phyloP scores from a whole-genome alignment of 2,888 invertebrate species.

The Camptogramma bilineatum region DNA sequence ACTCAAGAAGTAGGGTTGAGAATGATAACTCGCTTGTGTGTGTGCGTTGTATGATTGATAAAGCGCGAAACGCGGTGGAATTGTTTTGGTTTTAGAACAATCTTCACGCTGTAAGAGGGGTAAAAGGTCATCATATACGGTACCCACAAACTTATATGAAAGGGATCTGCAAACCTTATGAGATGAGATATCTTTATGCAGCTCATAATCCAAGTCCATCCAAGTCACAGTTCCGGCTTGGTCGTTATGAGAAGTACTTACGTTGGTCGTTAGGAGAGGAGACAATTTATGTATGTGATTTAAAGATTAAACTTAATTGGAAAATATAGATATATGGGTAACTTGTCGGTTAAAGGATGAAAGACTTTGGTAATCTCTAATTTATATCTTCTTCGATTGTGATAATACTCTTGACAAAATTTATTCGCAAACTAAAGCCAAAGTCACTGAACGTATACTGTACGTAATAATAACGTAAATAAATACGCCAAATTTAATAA shows the following conservation, averaged over 20 bases:
- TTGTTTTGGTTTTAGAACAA: constrained; percentile 54
- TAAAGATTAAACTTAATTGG: too few species aligned
- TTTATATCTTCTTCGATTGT: too few species aligned
- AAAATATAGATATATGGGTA: too few species aligned
- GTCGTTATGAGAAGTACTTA: background rate
- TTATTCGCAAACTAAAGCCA: too few species aligned
- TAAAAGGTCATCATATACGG: constrained; percentile 20
- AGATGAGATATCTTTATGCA: background rate
- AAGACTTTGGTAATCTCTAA: too few species aligned
- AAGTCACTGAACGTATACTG: too few species aligned
- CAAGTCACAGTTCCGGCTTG: background rate
- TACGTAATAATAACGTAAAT: too few species aligned
- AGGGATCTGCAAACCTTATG: background rate
- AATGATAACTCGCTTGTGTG: constrained; percentile 30
- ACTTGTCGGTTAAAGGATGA: too few species aligned
- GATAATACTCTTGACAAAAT: too few species aligned
- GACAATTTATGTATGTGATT: too few species aligned
- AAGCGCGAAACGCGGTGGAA: constrained; percentile 61
- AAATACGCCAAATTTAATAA: background rate
- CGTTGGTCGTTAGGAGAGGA: too few species aligned
- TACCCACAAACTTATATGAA: background rate
- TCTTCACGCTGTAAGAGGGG: constrained; percentile 26
- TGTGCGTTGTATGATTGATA: constrained; percentile 54
- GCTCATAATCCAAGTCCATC: background rate
- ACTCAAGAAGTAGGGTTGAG: constrained; percentile 36